Conservation (phyloP, 2,797 vertebrate species). For the Caiman crocodilus region DNA sequence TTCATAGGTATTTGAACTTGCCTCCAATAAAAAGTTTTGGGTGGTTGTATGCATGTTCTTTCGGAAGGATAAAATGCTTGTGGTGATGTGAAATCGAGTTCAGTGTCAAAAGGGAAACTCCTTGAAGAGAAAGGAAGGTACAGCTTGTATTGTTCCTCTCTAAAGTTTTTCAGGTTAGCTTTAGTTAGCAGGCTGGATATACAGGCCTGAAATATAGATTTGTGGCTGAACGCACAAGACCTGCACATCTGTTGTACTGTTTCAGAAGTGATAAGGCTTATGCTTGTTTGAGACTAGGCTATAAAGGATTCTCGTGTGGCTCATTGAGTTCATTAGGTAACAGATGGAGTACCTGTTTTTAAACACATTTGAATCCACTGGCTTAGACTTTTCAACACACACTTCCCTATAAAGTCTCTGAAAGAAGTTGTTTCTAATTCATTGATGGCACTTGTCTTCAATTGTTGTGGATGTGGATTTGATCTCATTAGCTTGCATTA, state of each 20-base stretch:
- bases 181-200: not conserved
- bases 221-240: not conserved
- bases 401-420: conserved; percentile 29
- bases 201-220: conserved; percentile 3
- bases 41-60: not conserved
- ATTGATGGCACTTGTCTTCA: conserved; percentile 38
- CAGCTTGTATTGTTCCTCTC: not conserved
- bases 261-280: not conserved
- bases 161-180: not conserved
- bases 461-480: conserved; percentile 62
- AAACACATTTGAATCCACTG: conserved; percentile 33
- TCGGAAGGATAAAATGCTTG: not conserved
- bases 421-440: conserved; percentile 27
- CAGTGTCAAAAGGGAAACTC: not conserved
- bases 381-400: not conserved
- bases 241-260: not conserved
- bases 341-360: not conserved
- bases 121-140: conserved; percentile 4
- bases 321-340: not conserved
- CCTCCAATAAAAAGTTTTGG: not conserved
- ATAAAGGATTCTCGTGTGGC: not conserved
- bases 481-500: conserved; percentile 62
- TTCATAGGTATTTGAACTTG: not conserved
- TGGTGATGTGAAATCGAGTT: not conserved
- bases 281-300: not conserved